Conservation (phyloP, 2,113 vertebrate species). For the Crotalus tigris region DNA sequence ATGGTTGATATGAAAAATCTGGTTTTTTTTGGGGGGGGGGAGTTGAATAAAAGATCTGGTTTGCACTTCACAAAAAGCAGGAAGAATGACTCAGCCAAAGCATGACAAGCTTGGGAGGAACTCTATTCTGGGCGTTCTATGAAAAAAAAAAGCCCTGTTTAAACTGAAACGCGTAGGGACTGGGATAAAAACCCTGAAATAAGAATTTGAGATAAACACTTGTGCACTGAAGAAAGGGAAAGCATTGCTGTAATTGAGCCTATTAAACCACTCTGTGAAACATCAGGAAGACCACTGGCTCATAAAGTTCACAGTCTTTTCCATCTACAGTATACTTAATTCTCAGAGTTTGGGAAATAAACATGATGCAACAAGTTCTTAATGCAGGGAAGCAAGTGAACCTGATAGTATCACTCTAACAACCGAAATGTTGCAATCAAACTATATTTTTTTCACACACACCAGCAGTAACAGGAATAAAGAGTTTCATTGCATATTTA, state of each 20-base stretch:
- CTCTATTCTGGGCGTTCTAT: too few relatives aligned
- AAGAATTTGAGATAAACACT: not conserved
- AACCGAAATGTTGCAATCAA: not conserved
- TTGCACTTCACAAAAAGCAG: not conserved
- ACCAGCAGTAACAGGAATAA: not conserved
- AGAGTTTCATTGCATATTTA: not conserved
- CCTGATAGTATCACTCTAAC: not conserved
- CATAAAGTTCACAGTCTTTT: not conserved
- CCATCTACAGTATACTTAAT: not conserved
- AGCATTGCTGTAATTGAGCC: not conserved
- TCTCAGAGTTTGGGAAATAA: not conserved
- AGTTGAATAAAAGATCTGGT: not conserved
- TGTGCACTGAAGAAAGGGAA: not conserved
- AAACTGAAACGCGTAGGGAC: not conserved
- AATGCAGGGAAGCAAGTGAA: not conserved
- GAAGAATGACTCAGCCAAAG: not conserved
- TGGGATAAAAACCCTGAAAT: not conserved
- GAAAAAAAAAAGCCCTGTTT: not conserved
- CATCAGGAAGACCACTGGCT: not conserved
- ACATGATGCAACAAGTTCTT: not conserved
- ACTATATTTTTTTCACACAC: not conserved
- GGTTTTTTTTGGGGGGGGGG: not conserved
- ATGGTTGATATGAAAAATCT: not conserved
- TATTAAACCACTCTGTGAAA: not conserved
- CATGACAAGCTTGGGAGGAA: not conserved